Evolutionary conservation across 2,888 invertebrate genomes (phyloP), one percentile per base, ranked within the genome.

Genomic region (Dascillus cervinus): DNA sequence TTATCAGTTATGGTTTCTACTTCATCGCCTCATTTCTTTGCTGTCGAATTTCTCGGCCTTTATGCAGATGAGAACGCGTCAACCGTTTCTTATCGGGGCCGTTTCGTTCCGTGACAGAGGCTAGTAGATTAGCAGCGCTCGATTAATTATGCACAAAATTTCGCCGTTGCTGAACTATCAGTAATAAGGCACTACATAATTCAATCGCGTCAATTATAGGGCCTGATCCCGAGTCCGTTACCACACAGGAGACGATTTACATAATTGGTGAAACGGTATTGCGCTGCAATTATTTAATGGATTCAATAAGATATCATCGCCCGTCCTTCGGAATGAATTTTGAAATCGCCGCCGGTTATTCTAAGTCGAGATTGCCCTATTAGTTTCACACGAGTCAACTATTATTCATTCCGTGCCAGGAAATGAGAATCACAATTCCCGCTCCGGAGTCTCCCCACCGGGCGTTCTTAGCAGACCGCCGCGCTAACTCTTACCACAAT

Each of bases 131-230:
- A n/a, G n/a, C n/a, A n/a, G n/a, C n/a, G n/a, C n/a, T n/a, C n/a
- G n/a, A n/a, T n/a, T n/a, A n/a, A n/a, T n/a, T n/a, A n/a, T n/a
- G n/a, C n/a, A n/a, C n/a, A n/a, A n/a, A n/a, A n/a, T n/a, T n/a
- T n/a, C n/a, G n/a, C n/a, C n/a, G n/a, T n/a, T n/a, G n/a, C n/a
- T n/a, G n/a, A n/a, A n/a, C n/a, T n/a, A n/a, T n/a, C n/a, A n/a
- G n/a, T 37, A 37, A 37, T 34, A 37, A 37, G 26, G 35, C 38
- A 39, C 34, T 37, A 28, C 34, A 35, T 43, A 45, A 45, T 35
- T 45, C 41, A 43, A 45, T 43, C 37, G 37, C 24, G 29, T 33
- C 45, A 43, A 45, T 45, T 45, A 45, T n/a, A n/a, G n/a, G n/a
- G n/a, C n/a, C n/a, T n/a, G n/a, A n/a, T n/a, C n/a, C n/a, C n/a